Evolutionary conservation across 2,797 vertebrate genomes (phyloP).

Genomic region (Sphenodon punctatus): DNA sequence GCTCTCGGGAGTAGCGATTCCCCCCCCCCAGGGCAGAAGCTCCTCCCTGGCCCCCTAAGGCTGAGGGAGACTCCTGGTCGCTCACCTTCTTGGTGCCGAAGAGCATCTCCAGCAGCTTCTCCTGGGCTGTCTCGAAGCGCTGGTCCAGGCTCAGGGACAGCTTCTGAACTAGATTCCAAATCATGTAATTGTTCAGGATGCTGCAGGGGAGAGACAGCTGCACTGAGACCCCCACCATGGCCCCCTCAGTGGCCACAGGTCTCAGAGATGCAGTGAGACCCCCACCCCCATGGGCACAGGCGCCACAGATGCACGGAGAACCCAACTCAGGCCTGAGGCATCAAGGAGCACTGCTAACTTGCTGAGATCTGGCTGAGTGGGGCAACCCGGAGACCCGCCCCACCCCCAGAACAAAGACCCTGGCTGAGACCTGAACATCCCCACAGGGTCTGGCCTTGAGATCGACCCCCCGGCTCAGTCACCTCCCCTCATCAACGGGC

Average conservation of each 20-base stretch:
- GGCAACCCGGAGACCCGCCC: no score
- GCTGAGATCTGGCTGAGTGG: no score
- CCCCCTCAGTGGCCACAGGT: background rate
- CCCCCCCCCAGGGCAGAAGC: background rate
- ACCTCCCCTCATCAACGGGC: background rate
- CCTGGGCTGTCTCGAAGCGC: constrained; percentile 93
- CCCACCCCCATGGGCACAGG: no score
- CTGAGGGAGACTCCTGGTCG: accelerated
- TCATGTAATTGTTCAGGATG: constrained; percentile 94
- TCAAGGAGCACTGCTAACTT: no score
- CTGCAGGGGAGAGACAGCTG: constrained; percentile 59
- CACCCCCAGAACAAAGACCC: no score
- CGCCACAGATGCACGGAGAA: no score
- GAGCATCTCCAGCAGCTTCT: constrained; percentile 92
- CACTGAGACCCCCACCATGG: background rate
- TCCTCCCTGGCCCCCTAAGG: background rate
- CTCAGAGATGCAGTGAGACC: no score
- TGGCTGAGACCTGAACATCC: background rate
- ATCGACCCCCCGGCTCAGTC: no score
- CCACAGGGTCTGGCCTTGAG: background rate
- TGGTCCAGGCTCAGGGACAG: constrained; percentile 89
- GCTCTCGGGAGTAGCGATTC: background rate
- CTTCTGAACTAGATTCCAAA: constrained; percentile 97
- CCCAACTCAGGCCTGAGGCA: no score
- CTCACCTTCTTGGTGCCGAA: constrained; percentile 95